These are phyloP conservation scores for Ceratitis capitata DNA, from an alignment of 1,140 invertebrate genomes.

Conservation along the genomic window DNA sequence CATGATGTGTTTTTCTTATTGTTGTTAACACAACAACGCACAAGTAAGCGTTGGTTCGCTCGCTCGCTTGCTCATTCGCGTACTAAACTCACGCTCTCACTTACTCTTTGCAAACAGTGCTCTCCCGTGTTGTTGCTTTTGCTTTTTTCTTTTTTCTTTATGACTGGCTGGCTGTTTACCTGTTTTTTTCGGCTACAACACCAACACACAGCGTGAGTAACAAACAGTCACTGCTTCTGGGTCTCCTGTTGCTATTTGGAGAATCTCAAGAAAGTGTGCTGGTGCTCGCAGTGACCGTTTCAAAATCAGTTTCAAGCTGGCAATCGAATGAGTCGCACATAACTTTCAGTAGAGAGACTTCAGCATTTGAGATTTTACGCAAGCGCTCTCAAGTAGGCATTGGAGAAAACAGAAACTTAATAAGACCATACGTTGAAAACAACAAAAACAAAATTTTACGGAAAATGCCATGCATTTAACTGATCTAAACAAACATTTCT, in stretches of 20 bases:
- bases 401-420: not conserved
- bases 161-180: not conserved
- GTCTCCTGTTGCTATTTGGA: conserved; percentile 6
- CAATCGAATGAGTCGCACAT: conserved; percentile 59
- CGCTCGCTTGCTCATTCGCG: not conserved
- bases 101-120: not conserved
- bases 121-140: not conserved
- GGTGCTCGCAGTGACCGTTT: conserved; percentile 56
- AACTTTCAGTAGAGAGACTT: not conserved
- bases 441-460: conserved; percentile 1
- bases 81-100: not conserved
- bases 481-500: not conserved
- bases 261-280: conserved; percentile 51
- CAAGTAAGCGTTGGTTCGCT: not conserved
- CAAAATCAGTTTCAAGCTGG: conserved; percentile 65
- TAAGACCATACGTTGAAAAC: conserved; percentile 40
- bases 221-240: not conserved
- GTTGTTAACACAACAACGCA: not conserved
- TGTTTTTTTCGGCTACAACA: no score
- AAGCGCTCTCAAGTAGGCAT: not conserved
- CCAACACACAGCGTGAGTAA: not conserved
- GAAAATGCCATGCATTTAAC: not conserved
- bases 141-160: not conserved
- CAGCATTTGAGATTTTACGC: not conserved
- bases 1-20: not conserved